Base-by-base conservation (phyloP, 2,113 vertebrate species). In the Montifringilla adamsi region DNA sequence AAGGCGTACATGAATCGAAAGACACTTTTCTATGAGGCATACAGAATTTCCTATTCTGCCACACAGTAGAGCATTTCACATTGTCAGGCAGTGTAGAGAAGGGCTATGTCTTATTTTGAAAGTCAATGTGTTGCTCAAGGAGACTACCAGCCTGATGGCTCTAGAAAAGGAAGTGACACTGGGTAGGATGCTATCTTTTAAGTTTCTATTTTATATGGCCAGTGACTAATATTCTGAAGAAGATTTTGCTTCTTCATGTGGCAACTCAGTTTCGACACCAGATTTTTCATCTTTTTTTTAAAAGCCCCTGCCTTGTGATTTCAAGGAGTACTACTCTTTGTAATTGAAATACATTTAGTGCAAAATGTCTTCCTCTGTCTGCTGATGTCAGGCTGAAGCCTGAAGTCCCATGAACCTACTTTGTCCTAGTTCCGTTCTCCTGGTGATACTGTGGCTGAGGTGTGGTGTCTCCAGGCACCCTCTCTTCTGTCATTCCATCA, bases 11-110 rank as follows among this genome's bases (percentile, higher is more conserved):
- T 15, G 58, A 76, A 49, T 94, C 84, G 63, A 77, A 96, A 94
- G 91, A 93, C 74, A 96, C 83, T 80, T 95, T 92, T 76, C 75
- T 90, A 50, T 89, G 56, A 94, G 87, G 70, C 87, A 87, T 78
- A 68, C 24, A 94, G 68, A 92, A 89, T 14, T 84, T 74, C 28
- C 59, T 85, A 20, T 69, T 93, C 60, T 85, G 58, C 74, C 78
- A 82, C 53, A 72, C 18, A n/a, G 60, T 79, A 23, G n/a, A 79
- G 26, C 41, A 56, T 21, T 84, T 89, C 64, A 43, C 37, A 49
- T 53, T 90, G 74, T 43, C 66, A 84, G 59, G 78, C 59, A 67
- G 47, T 7, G 43, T 9, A 43, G 52, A 35, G 87, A 59, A 78
- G 37, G 60, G 59, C 52, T 49, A n/a, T 43, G 56, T 69, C 60